Evolutionary conservation across 2,888 invertebrate species (phyloP).

Genomic region (Mechanitis mazaeus): DNA sequence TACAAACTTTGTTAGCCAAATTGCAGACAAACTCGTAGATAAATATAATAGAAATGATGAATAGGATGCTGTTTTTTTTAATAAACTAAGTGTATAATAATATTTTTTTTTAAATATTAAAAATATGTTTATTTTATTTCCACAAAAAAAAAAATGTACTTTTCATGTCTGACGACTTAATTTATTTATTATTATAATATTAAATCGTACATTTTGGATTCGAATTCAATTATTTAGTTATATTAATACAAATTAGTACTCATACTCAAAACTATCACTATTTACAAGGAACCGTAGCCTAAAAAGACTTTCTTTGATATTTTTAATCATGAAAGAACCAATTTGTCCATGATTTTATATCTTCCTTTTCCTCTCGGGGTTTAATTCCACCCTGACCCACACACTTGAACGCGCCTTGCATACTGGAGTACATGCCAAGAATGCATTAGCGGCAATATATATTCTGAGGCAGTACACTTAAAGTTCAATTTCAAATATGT

Average conservation of each 20-base stretch:
- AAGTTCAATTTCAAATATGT: constrained; percentile 1
- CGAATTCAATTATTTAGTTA: no score
- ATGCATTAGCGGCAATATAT: not conserved
- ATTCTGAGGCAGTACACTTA: not conserved
- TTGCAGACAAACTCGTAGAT: not conserved
- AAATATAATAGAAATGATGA: not conserved
- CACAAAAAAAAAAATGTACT: no score
- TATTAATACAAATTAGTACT: no score
- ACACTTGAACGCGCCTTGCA: constrained; percentile 22
- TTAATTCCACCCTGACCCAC: constrained; percentile 21
- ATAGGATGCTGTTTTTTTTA: no score
- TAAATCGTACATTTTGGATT: no score
- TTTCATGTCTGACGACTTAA: no score
- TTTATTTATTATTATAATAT: no score
- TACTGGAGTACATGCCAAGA: constrained; percentile 15
- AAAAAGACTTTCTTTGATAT: not conserved
- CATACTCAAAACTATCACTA: not conserved
- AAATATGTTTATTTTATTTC: no score
- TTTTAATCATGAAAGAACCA: constrained; percentile 7
- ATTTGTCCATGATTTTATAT: constrained; percentile 9
- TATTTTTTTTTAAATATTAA: no score
- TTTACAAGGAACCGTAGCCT: not conserved
- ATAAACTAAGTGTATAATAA: no score
- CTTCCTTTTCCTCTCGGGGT: constrained; percentile 17
- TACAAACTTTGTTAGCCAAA: not conserved